These are phyloP conservation scores for Eilema griseolum DNA, from an alignment of 2,888 invertebrate genomes.

Conservation along the genomic window DNA sequence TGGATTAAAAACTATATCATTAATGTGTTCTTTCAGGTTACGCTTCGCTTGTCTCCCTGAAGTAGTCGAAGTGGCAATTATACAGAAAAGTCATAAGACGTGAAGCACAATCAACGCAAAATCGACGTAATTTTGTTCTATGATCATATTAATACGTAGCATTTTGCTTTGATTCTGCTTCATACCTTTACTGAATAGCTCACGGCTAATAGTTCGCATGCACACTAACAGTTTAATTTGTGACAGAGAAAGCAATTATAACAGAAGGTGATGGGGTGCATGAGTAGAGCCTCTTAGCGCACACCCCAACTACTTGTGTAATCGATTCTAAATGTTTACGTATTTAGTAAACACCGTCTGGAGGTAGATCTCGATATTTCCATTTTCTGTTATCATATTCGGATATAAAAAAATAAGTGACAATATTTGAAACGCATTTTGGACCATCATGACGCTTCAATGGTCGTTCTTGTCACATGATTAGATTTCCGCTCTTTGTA, in stretches of 20 bases:
- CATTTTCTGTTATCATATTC: neutral
- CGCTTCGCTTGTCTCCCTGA: neutral
- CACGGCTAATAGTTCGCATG: neutral
- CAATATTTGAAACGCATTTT: neutral
- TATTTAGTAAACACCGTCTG: neutral
- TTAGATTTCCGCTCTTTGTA: constrained; percentile 11
- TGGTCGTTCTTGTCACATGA: constrained; percentile 3
- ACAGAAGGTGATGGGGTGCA: neutral
- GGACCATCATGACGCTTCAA: neutral
- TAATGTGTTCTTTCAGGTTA: neutral
- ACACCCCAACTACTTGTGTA: neutral
- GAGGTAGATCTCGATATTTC: neutral
- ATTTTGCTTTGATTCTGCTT: too few relatives aligned
- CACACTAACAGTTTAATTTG: constrained; percentile 3
- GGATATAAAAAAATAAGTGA: neutral
- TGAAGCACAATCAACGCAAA: too few relatives aligned
- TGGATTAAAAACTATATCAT: neutral
- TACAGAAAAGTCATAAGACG: too few relatives aligned
- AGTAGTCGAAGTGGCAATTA: too few relatives aligned
- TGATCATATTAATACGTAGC: too few relatives aligned
- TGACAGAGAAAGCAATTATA: neutral
- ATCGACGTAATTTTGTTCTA: too few relatives aligned
- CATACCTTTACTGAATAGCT: too few relatives aligned
- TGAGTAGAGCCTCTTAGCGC: neutral
- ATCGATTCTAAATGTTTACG: neutral